Percentiles rank a stretch among this genome's conserved stretches.
Conservation (phyloP, 64 coral and sea anemone genomes). For the Montipora capricornis region DNA sequence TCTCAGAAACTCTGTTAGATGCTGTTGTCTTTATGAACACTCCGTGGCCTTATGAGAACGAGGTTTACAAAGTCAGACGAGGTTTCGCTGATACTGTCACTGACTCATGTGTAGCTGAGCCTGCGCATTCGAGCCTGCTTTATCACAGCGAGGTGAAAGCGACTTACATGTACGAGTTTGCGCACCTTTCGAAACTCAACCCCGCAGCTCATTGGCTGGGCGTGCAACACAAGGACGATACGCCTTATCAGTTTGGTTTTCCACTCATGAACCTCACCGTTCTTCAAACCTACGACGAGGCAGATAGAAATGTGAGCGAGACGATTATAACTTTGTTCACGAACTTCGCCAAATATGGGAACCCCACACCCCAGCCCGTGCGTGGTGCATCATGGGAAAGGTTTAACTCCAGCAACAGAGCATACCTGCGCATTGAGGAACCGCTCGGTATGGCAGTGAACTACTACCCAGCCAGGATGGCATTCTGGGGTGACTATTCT, state of each 20-base stretch:
- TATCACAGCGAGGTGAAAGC: conserved; percentile 44
- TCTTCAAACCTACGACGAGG: conserved; percentile 65
- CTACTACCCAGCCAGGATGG: conserved; percentile 37
- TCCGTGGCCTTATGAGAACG: conserved; percentile 62
- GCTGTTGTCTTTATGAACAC: conserved; percentile 55
- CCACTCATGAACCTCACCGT: conserved; percentile 71
- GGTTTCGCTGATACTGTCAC: conserved; percentile 59
- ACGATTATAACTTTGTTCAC: conserved; percentile 71
- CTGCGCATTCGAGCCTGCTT: conserved; percentile 41
- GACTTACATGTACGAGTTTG: conserved; percentile 67
- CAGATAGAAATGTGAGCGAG: conserved; percentile 68
- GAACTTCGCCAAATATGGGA: conserved; percentile 78
- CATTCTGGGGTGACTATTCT: conserved; percentile 86
- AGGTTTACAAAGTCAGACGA: neutral
- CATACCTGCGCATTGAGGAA: conserved; percentile 50
- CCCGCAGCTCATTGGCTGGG: conserved; percentile 56
- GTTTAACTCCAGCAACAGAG: conserved; percentile 44
- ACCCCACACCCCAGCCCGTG: conserved; percentile 53
- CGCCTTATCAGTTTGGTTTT: conserved; percentile 83
- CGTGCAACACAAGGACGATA: conserved; percentile 73
- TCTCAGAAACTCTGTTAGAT: conserved; percentile 25
- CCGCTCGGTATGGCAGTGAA: conserved; percentile 19
- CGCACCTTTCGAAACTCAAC: conserved; percentile 52
- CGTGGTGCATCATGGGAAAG: conserved; percentile 16
- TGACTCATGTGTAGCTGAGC: conserved; percentile 66